Percentiles rank a stretch among this genome's conserved stretches.
phyloP scores from a whole-genome alignment of 2,888 invertebrate species.

The Agriopis leucophaearia region DNA sequence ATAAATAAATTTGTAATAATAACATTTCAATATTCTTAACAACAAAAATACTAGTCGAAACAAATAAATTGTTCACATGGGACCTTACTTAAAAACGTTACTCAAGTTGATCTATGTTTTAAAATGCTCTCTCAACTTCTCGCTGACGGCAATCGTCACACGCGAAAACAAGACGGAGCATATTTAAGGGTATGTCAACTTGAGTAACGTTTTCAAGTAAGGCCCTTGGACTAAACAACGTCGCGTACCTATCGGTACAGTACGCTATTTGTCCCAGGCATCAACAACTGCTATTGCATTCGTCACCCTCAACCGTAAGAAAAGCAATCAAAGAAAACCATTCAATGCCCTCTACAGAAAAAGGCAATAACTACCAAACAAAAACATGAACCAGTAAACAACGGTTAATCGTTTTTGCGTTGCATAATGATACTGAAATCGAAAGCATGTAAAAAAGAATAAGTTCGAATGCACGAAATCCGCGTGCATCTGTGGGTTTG shows the following conservation, averaged over 20 bases:
- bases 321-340: constrained; percentile 31
- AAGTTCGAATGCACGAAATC: constrained; percentile 49
- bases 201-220: no score
- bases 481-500: constrained; percentile 36
- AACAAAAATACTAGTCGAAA: background rate
- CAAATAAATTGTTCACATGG: background rate
- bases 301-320: constrained; percentile 24
- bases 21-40: no score
- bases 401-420: constrained; percentile 57
- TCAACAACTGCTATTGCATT: constrained; percentile 14
- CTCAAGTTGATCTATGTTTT: no score
- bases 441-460: constrained; percentile 58
- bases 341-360: constrained; percentile 47
- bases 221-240: background rate
- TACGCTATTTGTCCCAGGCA: background rate
- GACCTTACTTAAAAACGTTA: no score
- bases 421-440: constrained; percentile 62
- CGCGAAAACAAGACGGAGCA: no score
- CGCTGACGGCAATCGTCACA: no score
- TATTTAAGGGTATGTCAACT: no score
- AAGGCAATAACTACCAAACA: constrained; percentile 45
- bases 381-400: constrained; percentile 50
- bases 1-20: no score
- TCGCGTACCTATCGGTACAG: no score
- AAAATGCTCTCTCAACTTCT: no score